Conservation (phyloP, 2,888 invertebrate genomes). For the Drosophila mercatorum region DNA sequence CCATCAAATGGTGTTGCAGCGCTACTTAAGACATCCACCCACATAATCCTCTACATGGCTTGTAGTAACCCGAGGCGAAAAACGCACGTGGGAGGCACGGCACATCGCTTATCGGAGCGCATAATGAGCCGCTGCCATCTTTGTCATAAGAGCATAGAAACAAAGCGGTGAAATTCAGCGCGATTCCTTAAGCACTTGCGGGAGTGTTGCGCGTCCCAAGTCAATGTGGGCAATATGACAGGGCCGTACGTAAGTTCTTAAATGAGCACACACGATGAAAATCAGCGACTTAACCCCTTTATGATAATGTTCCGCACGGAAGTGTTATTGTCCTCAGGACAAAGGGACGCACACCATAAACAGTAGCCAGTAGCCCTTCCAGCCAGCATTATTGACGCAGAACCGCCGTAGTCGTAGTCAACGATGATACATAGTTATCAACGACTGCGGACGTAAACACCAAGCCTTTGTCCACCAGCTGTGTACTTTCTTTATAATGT, state of each 20-base stretch:
- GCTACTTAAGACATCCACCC: conserved; percentile 49
- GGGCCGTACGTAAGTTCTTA: conserved; percentile 65
- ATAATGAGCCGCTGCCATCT: conserved; percentile 80
- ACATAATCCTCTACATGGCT: conserved; percentile 34
- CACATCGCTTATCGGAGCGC: conserved; percentile 76
- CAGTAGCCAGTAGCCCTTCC: conserved; percentile 51
- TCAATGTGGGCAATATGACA: conserved; percentile 30
- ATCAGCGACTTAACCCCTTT: conserved; percentile 83
- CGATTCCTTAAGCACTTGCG: conserved; percentile 68
- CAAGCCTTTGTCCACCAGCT: conserved; percentile 26
- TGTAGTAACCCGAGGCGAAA: conserved; percentile 72
- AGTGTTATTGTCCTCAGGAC: conserved; percentile 82
- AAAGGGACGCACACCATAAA: conserved; percentile 76
- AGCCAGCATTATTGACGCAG: conserved; percentile 61
- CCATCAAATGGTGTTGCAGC: conserved; percentile 41
- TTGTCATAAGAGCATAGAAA: conserved; percentile 69
- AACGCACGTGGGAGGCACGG: conserved; percentile 75
- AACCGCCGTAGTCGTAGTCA: conserved; percentile 61
- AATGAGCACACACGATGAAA: conserved; percentile 80
- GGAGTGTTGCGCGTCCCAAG: conserved; percentile 32
- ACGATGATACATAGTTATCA: conserved; percentile 70
- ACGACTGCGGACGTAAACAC: conserved; percentile 31
- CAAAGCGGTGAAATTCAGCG: conserved; percentile 80
- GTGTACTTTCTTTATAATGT: conserved; percentile 45
- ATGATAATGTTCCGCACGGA: conserved; percentile 81